phyloP scores from a whole-genome alignment of 2,797 vertebrate genomes.

The Phyllotis vaccarum region DNA sequence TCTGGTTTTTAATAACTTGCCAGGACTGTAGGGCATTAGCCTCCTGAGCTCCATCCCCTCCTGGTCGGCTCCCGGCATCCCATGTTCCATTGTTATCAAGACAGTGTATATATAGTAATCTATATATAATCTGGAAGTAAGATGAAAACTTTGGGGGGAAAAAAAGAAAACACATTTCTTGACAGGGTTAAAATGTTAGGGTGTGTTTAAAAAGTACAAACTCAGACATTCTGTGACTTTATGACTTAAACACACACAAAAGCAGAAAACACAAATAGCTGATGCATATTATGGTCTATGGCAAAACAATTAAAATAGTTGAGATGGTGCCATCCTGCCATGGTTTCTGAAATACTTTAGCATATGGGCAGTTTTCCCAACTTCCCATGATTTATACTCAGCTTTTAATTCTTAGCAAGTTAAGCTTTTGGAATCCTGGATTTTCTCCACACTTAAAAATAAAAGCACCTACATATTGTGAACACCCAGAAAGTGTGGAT shows the following conservation, averaged over 20 bases:
- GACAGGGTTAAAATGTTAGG: slow-evolving; percentile 45
- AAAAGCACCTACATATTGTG: slow-evolving; percentile 34
- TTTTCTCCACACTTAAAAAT: slow-evolving; percentile 55
- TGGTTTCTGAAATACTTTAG: slow-evolving; percentile 57
- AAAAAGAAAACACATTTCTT: background rate
- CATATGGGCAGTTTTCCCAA: background rate
- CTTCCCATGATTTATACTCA: slow-evolving; percentile 50
- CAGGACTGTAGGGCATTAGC: background rate
- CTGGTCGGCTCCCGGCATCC: background rate
- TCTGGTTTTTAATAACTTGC: slow-evolving; percentile 20
- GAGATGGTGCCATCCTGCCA: slow-evolving; percentile 57
- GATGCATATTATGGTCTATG: slow-evolving; percentile 64
- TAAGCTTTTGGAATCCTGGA: slow-evolving; percentile 56
- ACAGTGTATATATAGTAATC: background rate
- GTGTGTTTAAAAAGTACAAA: slow-evolving; percentile 42
- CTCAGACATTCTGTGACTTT: slow-evolving; percentile 51
- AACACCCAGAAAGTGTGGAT: slow-evolving; percentile 54
- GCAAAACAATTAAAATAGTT: slow-evolving; percentile 80
- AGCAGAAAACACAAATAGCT: slow-evolving; percentile 57
- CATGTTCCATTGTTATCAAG: background rate
- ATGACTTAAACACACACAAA: slow-evolving; percentile 31
- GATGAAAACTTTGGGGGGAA: background rate
- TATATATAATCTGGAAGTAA: slow-evolving; percentile 38
- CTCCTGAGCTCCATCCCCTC: background rate
- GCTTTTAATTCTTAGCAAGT: slow-evolving; percentile 53